Conservation (phyloP, 2,888 invertebrate species). For the Campaea margaritaria region DNA sequence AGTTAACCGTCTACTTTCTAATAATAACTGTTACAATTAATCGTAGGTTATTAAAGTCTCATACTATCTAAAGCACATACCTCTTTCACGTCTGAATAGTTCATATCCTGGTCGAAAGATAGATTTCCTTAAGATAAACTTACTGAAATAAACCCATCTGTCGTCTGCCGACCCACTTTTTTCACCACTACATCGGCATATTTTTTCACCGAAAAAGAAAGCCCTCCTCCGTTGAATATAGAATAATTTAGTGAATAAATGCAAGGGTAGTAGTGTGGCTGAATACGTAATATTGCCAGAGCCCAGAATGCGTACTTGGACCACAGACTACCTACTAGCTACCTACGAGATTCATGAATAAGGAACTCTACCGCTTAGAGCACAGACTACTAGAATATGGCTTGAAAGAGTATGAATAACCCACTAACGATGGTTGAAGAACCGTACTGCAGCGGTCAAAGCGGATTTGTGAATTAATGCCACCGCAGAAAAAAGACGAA, state of each 20-base stretch:
- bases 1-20: too few species aligned
- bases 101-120: too few species aligned
- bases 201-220: constrained; percentile 7
- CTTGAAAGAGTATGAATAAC: constrained; percentile 11
- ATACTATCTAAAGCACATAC: too few species aligned
- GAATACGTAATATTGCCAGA: constrained; percentile 13
- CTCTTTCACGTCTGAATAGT: too few species aligned
- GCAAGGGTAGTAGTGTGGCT: constrained; percentile 17
- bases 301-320: background rate
- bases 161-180: constrained; percentile 8
- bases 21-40: too few species aligned
- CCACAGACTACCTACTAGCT: background rate
- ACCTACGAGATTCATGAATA: constrained; percentile 11
- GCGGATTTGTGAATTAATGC: too few species aligned
- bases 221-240: constrained; percentile 12
- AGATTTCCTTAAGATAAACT: too few species aligned
- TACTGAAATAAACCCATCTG: background rate
- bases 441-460: background rate
- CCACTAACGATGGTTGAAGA: constrained; percentile 10
- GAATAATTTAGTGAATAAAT: constrained; percentile 29
- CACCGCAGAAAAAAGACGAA: too few species aligned
- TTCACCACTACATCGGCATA: constrained; percentile 3
- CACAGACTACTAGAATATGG: too few species aligned
- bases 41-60: too few species aligned
- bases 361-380: background rate